Base-by-base conservation (phyloP, 2,797 vertebrate genomes). In the Muscicapa striata region DNA sequence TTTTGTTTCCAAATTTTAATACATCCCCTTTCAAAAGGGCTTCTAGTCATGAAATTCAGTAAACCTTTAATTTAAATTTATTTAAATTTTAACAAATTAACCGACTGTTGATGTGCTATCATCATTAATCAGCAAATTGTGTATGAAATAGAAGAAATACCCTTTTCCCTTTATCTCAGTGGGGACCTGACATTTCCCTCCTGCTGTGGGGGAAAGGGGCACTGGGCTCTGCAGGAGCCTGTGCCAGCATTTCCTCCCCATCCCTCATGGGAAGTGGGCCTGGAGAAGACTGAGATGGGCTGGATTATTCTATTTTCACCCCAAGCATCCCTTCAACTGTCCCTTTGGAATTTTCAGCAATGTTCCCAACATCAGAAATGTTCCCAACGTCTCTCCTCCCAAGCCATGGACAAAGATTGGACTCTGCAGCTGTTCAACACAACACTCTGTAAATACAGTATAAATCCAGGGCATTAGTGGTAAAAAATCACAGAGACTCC, bases 321-420 rank as follows among this genome's bases (percentile, higher is more conserved):
- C 68, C 52, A 62, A 74, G 27, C 15, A 40, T 36, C 70, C 62
- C 75, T 80, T 73, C 73, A 86, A 8, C 67, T 92, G 82, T 89
- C 88, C 93, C 86, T 86, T 82, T 92, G 81, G 94, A 96, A 95
- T 93, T 91, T 66, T 88, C 81, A 87, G 90, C 82, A 87, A 36
- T 12, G 45, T 29, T 81, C 80, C 69, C 87, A 62, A 15, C 20
- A 43, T 43, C 6, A 1, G 75, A 4, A 85, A 36, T 10, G 45
- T 29, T 81, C 80, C 69, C 87, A 62, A 15, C 20, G 76, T 84
- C 55, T 70, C 49, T 83, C 62, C 49, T 73, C 38, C 45, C 43
- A 55, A 41, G 30, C 26, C 11, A 18, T 11, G 40, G 57, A 13
- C 5, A 4, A 40, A 67, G 43, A 75, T 1, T 64, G 59, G 26